Evolutionary conservation across 1,140 invertebrate genomes (phyloP), one percentile per base, ranked within the genome.

Genomic region (Drosophila punjabiensis): DNA sequence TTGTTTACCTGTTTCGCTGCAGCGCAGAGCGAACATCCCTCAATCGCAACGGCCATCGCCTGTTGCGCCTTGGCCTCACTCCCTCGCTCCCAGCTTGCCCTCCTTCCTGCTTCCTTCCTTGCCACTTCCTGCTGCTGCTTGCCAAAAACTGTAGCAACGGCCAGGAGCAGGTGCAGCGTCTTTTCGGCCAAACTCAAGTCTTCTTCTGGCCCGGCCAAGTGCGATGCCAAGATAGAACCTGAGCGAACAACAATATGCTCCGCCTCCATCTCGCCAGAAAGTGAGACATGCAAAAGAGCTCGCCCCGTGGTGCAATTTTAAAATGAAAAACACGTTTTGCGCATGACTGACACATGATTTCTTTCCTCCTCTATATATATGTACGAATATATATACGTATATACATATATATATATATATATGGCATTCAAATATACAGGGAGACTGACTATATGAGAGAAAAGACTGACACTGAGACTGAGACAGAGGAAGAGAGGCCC

Each of bases 311-410:
- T 86, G 79, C 80, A 82, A 86, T 86, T 90, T 90, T 90, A 91
- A 91, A 91, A 91, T 91, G 83, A 83, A 90, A 86, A 92, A 92
- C 90, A 79, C 74, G 89, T 92, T 92, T 90, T 92, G 89, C 89
- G 89, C 89, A 92, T 92, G 89, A 90, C 89, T 81, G 84, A 91
- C 87, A 91, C 82, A 82, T 90, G 87, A 91, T 91, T 91, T 86
- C 86, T 86, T 91, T 89, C 84, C 71, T 78, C 39, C 45, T 60
- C 64, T 50, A 37, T 66, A 47, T 50, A 64, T 48, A 32, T 62
- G 20, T 33, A 66, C 16, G 33, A 5, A 76, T 24, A 65, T 39
- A 53, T 55, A 45, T 37, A 55, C 35, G 59, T 48, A 41, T 53
- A 39, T 73, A 63, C 8, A 37, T 6, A 24, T 52, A 43, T 55